Evolutionary conservation across 2,113 vertebrate genomes (phyloP).

Genomic region (Pipra filicauda): DNA sequence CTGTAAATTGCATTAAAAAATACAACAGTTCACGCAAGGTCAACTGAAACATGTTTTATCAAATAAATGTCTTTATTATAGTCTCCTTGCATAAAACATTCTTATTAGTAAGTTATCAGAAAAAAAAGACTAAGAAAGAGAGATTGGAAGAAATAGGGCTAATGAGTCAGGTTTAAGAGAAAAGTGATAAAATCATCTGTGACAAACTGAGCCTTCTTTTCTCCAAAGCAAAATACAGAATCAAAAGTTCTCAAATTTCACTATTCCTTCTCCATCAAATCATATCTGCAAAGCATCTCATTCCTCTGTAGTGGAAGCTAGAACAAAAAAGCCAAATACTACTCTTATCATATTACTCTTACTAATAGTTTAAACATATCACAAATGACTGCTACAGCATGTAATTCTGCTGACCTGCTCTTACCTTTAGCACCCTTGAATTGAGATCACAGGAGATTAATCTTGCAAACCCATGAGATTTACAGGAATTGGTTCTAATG

Average conservation of each 20-base stretch:
- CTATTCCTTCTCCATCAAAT: neutral
- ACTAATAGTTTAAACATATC: neutral
- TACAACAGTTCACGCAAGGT: neutral
- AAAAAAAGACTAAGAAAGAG: neutral
- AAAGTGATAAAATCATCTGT: neutral
- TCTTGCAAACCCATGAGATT: neutral
- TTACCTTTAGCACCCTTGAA: neutral
- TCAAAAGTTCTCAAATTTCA: neutral
- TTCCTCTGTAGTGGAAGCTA: neutral
- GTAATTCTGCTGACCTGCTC: neutral
- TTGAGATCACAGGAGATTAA: neutral
- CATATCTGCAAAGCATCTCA: neutral
- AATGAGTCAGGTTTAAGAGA: neutral
- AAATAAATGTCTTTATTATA: neutral
- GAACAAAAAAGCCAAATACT: neutral
- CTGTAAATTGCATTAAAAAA: neutral
- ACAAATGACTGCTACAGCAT: neutral
- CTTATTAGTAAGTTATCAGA: neutral
- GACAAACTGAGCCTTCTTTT: neutral
- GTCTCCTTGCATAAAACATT: neutral
- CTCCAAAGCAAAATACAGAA: neutral
- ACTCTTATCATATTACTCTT: neutral
- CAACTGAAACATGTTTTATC: neutral
- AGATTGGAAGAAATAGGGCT: neutral
- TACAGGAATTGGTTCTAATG: neutral